These are phyloP conservation scores for Rhaphigaster nebulosa DNA, from an alignment of 2,888 invertebrate genomes.

Conservation along the genomic window DNA sequence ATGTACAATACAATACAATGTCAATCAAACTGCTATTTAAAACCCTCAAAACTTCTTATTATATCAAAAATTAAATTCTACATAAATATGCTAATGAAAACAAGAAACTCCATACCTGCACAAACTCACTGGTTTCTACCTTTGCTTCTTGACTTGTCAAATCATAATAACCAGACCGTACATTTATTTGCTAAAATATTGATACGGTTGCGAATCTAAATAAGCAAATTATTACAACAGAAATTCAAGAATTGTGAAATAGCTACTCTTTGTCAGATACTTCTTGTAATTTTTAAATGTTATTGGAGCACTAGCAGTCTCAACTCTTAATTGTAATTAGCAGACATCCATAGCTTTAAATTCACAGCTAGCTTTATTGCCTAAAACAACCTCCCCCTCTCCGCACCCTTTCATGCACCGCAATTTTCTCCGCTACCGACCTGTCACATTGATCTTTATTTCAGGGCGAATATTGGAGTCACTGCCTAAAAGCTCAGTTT, in stretches of 20 bases:
- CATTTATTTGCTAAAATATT: too few species aligned
- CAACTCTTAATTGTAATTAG: background rate
- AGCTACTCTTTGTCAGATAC: background rate
- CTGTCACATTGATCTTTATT: conserved; percentile 28
- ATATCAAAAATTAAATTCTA: too few species aligned
- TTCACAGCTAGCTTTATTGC: background rate
- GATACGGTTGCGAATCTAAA: too few species aligned
- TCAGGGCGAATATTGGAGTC: conserved; percentile 20
- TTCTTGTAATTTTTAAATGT: background rate
- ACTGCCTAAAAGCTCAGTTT: conserved; percentile 26
- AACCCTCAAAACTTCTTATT: too few species aligned
- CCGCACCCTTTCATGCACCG: background rate
- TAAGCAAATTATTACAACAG: background rate
- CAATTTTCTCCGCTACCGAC: background rate
- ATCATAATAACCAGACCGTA: too few species aligned
- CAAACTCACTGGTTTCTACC: too few species aligned
- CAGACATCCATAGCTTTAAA: background rate
- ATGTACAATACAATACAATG: too few species aligned
- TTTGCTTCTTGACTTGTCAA: too few species aligned
- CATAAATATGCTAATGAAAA: too few species aligned
- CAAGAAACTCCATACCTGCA: too few species aligned
- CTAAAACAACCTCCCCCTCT: background rate
- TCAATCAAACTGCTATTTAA: too few species aligned
- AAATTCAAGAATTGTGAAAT: too few species aligned
- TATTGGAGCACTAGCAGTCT: background rate